Conservation (phyloP, 2,888 invertebrate genomes). For the Anagyrus pseudococci region DNA sequence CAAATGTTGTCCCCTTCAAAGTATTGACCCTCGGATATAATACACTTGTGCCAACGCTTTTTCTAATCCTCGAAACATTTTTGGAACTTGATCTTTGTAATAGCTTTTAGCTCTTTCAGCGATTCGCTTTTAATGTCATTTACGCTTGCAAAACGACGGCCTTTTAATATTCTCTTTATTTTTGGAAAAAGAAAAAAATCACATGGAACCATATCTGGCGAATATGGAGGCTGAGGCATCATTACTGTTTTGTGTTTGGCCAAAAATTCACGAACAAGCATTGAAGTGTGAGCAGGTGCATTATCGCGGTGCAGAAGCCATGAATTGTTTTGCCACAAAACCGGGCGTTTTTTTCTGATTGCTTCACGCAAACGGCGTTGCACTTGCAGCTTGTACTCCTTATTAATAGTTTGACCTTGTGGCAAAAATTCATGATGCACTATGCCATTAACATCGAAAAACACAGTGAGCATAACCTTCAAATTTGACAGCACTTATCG, state of each 20-base stretch:
- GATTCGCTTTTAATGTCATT: not conserved
- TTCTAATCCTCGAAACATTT: conserved; percentile 43
- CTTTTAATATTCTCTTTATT: not conserved
- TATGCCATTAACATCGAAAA: conserved; percentile 23
- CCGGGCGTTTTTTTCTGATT: conserved; percentile 22
- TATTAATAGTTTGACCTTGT: conserved; percentile 27
- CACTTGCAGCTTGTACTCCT: conserved; percentile 29
- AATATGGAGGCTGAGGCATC: conserved; percentile 40
- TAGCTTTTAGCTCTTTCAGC: not conserved
- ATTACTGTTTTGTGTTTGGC: conserved; percentile 40
- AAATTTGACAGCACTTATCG: conserved; percentile 2
- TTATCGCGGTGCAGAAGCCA: conserved; percentile 32
- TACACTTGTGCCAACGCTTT: too few species aligned
- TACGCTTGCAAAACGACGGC: not conserved
- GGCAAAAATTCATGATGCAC: conserved; percentile 26
- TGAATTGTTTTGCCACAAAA: conserved; percentile 11
- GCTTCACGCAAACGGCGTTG: conserved; percentile 6
- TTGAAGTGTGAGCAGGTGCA: conserved; percentile 30
- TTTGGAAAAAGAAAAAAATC: conserved; percentile 36
- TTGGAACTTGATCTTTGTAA: not conserved
- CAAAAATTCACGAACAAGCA: conserved; percentile 40
- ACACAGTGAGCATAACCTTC: conserved; percentile 16
- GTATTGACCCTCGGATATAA: not conserved
- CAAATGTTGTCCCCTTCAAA: too few species aligned
- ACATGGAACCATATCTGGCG: conserved; percentile 41